phyloP scores from a whole-genome alignment of 1,140 invertebrate genomes.

The Neodiprion virginianus region DNA sequence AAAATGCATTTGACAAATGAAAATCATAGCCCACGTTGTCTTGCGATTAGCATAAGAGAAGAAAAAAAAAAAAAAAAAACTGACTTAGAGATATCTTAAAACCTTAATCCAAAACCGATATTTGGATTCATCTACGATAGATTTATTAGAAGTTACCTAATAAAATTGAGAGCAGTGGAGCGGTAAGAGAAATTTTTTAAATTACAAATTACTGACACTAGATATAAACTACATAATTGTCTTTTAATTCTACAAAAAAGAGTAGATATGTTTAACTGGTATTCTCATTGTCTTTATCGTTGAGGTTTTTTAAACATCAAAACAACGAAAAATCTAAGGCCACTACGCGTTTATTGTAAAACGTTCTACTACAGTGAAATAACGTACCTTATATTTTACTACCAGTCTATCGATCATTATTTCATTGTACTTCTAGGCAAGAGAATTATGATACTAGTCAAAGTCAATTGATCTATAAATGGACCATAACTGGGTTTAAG shows the following conservation, averaged over 20 bases:
- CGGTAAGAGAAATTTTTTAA: background rate
- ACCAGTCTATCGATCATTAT: constrained; percentile 36
- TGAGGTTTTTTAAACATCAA: constrained; percentile 19
- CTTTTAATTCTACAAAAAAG: background rate
- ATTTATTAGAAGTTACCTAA: no score
- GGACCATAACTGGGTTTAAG: background rate
- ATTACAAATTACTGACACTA: background rate
- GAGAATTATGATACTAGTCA: constrained; percentile 5
- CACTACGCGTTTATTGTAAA: constrained; percentile 27
- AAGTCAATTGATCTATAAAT: constrained; percentile 8
- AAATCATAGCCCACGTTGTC: no score
- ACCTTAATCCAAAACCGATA: no score
- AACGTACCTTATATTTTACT: constrained; percentile 22
- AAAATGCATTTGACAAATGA: no score
- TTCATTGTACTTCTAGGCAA: constrained; percentile 5
- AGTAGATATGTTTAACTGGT: background rate
- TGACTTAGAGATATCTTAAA: no score
- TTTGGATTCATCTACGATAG: no score
- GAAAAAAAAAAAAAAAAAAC: no score
- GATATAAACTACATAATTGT: background rate
- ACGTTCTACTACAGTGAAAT: constrained; percentile 11
- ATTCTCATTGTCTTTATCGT: constrained; percentile 4
- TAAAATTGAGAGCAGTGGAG: no score
- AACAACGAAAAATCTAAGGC: constrained; percentile 29
- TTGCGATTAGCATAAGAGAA: no score